Percentiles rank a stretch among this genome's conserved stretches.
These are phyloP conservation scores for Bombus breviceps DNA, from an alignment of 1,140 invertebrate genomes.

Conservation along the genomic window DNA sequence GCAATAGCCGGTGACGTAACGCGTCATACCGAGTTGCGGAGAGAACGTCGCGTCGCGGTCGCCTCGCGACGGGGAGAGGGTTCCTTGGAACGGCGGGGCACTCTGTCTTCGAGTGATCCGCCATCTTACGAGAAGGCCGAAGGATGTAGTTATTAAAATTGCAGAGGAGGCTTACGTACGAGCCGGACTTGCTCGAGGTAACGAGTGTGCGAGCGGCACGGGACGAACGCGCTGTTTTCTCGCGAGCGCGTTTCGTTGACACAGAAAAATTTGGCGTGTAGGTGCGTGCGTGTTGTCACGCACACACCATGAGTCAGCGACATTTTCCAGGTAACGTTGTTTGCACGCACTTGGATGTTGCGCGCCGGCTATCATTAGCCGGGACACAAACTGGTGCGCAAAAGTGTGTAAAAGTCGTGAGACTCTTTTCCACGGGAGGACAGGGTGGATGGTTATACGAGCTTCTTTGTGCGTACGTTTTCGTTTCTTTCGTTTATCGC, in stretches of 20 bases:
- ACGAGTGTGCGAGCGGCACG: constrained; percentile 56
- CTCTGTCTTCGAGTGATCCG: constrained; percentile 64
- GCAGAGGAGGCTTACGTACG: constrained; percentile 72
- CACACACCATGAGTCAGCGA: background rate
- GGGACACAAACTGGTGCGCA: constrained; percentile 49
- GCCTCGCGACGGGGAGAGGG: background rate
- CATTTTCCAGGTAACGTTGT: constrained; percentile 23
- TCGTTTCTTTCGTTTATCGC: constrained; percentile 15
- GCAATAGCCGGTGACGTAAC: constrained; percentile 20
- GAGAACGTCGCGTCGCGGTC: constrained; percentile 19
- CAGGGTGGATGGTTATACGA: background rate
- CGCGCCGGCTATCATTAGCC: constrained; percentile 50
- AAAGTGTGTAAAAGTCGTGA: constrained; percentile 55
- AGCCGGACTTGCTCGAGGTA: constrained; percentile 77
- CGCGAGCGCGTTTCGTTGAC: constrained; percentile 72
- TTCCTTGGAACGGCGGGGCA: background rate
- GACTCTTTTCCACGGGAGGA: constrained; percentile 13
- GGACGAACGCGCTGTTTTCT: background rate
- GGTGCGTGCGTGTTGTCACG: constrained; percentile 23
- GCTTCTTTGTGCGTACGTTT: constrained; percentile 19
- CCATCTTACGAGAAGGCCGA: constrained; percentile 77
- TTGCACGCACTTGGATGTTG: constrained; percentile 45
- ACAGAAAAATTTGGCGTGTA: constrained; percentile 67
- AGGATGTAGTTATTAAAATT: constrained; percentile 82
- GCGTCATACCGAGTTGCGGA: background rate